Evolutionary conservation across 1,140 invertebrate genomes (phyloP).

Genomic region (Neodiprion pinetum): DNA sequence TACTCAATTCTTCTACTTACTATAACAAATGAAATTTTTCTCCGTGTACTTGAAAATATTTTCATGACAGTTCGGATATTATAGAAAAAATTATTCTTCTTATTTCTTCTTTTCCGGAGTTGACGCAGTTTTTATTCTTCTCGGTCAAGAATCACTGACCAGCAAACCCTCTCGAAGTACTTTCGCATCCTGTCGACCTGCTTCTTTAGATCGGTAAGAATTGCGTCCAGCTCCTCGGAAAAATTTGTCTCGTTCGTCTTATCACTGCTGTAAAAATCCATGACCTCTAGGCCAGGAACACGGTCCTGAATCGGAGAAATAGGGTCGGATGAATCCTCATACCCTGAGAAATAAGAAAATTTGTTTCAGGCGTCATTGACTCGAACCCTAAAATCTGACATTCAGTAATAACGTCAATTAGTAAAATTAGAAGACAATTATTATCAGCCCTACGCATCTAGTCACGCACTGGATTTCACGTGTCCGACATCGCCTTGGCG

Average conservation of each 20-base stretch:
- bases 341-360: not conserved
- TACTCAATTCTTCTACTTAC: too few species aligned
- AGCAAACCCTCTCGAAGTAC: slow-evolving; percentile 33
- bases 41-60: too few species aligned
- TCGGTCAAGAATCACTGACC: slow-evolving; percentile 23
- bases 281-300: slow-evolving; percentile 4
- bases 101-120: not conserved
- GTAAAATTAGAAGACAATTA: not conserved
- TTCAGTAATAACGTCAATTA: slow-evolving; percentile 12
- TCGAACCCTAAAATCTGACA: not conserved
- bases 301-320: not conserved
- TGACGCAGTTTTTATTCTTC: not conserved
- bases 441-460: not conserved
- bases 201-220: slow-evolving; percentile 24
- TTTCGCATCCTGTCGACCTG: slow-evolving; percentile 26
- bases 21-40: too few species aligned
- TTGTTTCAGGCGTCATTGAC: too few species aligned
- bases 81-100: too few species aligned
- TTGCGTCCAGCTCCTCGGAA: slow-evolving; percentile 12
- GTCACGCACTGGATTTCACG: slow-evolving; percentile 18
- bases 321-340: not conserved
- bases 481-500: slow-evolving; percentile 17
- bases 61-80: too few species aligned
- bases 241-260: not conserved
- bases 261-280: too few species aligned